Evolutionary conservation across 2,888 invertebrate species (phyloP).

Genomic region (Rhyacophila evoluta): DNA sequence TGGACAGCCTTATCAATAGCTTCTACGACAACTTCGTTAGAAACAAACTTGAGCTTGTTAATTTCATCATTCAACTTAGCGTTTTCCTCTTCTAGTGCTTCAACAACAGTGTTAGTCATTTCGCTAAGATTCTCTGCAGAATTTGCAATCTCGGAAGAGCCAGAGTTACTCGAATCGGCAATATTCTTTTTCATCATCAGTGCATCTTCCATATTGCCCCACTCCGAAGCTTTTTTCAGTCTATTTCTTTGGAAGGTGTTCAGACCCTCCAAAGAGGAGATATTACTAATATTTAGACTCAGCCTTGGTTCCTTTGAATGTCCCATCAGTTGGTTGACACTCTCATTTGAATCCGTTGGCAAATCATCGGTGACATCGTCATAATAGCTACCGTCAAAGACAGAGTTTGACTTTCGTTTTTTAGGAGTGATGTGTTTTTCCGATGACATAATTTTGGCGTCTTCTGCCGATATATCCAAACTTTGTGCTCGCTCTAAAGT

Average conservation of each 20-base stretch:
- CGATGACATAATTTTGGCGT: slow-evolving; percentile 61
- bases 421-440: slow-evolving; percentile 69
- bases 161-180: slow-evolving; percentile 64
- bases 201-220: slow-evolving; percentile 83
- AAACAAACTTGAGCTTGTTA: slow-evolving; percentile 46
- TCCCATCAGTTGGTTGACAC: slow-evolving; percentile 62
- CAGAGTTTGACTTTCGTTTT: slow-evolving; percentile 76
- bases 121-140: slow-evolving; percentile 49
- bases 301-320: slow-evolving; percentile 71
- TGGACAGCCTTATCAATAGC: slow-evolving; percentile 39
- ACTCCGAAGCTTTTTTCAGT: slow-evolving; percentile 80
- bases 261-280: slow-evolving; percentile 72
- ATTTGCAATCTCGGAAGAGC: slow-evolving; percentile 63
- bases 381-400: slow-evolving; percentile 66
- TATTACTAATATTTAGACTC: slow-evolving; percentile 67
- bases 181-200: slow-evolving; percentile 69
- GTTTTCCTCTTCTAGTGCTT: slow-evolving; percentile 56
- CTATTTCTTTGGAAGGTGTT: slow-evolving; percentile 77
- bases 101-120: slow-evolving; percentile 38
- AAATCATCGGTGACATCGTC: slow-evolving; percentile 64
- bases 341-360: slow-evolving; percentile 63
- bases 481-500: slow-evolving; percentile 84
- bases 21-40: slow-evolving; percentile 36
- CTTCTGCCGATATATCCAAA: slow-evolving; percentile 77
- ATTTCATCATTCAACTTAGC: slow-evolving; percentile 54